Evolutionary conservation across 37 sponge, comb jelly and placozoan genomes (phyloP).

Genomic region (Diacarnus erythraeanus): DNA sequence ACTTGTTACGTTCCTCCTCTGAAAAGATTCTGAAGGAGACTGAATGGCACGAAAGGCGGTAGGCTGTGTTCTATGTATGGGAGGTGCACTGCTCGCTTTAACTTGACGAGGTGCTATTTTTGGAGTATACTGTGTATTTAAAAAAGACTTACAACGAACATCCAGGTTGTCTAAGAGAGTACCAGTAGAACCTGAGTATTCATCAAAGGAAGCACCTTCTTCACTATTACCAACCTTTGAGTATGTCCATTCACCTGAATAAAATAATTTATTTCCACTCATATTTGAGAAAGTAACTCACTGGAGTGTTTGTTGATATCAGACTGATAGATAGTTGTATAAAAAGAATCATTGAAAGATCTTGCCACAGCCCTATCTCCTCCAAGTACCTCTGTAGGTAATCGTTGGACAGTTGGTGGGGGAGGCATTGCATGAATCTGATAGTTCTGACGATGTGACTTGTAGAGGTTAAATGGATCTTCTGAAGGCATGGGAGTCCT

Average conservation of each 20-base stretch:
- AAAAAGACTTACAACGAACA: no score
- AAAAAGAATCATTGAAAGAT: conserved; percentile 39
- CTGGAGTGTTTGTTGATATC: conserved; percentile 24
- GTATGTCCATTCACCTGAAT: no score
- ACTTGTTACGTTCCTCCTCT: not conserved
- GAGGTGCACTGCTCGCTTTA: conserved; percentile 4
- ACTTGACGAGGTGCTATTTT: not conserved
- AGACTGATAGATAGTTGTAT: conserved; percentile 39
- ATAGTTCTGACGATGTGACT: conserved; percentile 36
- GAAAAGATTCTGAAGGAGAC: not conserved
- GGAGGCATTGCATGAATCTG: not conserved
- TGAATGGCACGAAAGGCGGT: not conserved
- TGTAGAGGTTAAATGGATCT: conserved; percentile 25
- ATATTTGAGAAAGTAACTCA: not conserved
- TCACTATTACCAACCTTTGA: no score
- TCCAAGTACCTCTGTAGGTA: not conserved
- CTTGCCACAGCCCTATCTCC: conserved; percentile 7
- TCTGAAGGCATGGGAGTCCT: no score
- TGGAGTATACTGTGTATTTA: not conserved
- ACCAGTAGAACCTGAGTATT: no score
- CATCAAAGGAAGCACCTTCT: no score
- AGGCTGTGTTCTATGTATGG: not conserved
- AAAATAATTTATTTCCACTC: no score
- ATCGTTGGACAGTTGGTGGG: no score
- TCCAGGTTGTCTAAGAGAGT: no score